A percentile compares a stretch with the other conserved stretches of the same genome.
Conservation (phyloP, 2,888 invertebrate species). For the Muschampia plurimacula region DNA sequence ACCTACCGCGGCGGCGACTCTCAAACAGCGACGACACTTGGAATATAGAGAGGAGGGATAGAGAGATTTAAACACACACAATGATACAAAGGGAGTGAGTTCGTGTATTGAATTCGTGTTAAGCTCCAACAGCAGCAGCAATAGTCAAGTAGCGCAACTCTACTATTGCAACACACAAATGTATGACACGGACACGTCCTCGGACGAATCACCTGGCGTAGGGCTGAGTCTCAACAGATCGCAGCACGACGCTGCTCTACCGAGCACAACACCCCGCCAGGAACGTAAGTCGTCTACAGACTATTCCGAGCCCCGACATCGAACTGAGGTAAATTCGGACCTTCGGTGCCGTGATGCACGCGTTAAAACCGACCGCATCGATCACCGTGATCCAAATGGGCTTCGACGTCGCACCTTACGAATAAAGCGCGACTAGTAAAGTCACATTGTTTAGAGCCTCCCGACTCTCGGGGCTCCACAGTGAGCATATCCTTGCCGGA, state of each 20-base stretch:
- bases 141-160: too few relatives aligned
- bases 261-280: conserved; percentile 87
- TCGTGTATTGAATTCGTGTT: background rate
- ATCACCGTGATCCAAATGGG: conserved; percentile 63
- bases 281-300: conserved; percentile 87
- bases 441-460: conserved; percentile 79
- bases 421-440: conserved; percentile 59
- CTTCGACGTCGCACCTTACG: conserved; percentile 62
- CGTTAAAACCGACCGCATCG: conserved; percentile 58
- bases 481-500: conserved; percentile 15
- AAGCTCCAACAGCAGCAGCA: background rate
- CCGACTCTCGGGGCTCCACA: conserved; percentile 65
- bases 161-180: too few relatives aligned
- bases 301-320: conserved; percentile 86
- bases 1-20: too few relatives aligned
- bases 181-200: conserved; percentile 26
- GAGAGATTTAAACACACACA: background rate
- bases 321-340: conserved; percentile 61
- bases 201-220: conserved; percentile 46
- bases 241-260: conserved; percentile 86
- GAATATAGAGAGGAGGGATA: rapidly evolving
- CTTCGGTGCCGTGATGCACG: conserved; percentile 55
- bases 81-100: background rate
- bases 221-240: conserved; percentile 86
- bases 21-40: background rate